Base-by-base conservation (phyloP, 2,113 vertebrate genomes). In the Amazona guildingii region DNA sequence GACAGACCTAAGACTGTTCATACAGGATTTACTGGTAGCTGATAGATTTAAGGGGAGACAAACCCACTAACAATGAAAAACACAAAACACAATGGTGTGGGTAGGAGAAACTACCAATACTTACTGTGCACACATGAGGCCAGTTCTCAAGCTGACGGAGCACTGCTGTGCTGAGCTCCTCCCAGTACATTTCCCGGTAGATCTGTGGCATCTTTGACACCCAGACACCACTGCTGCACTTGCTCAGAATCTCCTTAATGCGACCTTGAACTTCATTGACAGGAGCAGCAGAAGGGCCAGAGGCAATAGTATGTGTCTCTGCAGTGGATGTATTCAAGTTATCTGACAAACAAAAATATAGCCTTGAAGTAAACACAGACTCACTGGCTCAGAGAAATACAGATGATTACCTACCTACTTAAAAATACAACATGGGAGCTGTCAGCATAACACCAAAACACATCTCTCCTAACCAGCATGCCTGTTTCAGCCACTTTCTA, bases 101-200 rank as follows among this genome's bases (percentile, higher is more conserved):
- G 17, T 4, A 59, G 21, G 57, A 35, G 57, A 35, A 59, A 59
- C 57, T 35, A 23, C 12, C 51, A 54, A 7, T 75, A 97, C 98
- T 97, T 94, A 99, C 99, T 85, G 86, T 96, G 89, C 98, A 98
- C 57, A 99, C 82, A 15, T 98, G 91, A 28, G 97, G 97, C 98
- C 98, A 99, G 25, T 93, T 97, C 46, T 98, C 97, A 90, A 99
- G 78, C 85, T 98, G 98, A 52, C 6, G 31, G 37, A 98, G 96
- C 24, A 91, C 95, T 72, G 98, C 89, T 76, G 97, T 92, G 49
- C 95, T 97, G 24, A 98, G 97, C 20, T 97, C 96, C 83, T 98
- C 96, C 55, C 54, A 57, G 75, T 98, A 99, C 94, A 95, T 98
- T 28, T 97, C 62, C 55, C 25, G 90, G 92, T 98, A 99, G 17